These are phyloP conservation scores for Haemorhous mexicanus DNA, from an alignment of 2,113 vertebrate genomes.

Conservation along the genomic window DNA sequence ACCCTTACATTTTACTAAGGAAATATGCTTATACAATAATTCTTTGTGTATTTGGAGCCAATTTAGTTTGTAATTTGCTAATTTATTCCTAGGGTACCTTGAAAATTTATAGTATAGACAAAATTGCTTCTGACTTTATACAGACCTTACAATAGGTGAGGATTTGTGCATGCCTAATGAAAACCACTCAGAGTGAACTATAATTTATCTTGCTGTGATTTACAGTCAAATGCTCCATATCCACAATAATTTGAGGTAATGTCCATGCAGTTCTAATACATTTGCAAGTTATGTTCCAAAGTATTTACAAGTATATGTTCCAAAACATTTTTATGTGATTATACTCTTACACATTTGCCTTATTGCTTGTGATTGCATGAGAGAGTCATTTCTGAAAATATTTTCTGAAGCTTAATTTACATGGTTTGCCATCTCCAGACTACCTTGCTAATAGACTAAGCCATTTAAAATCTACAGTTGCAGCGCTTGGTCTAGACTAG, in stretches of 20 bases:
- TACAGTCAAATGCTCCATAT: background rate
- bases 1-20: background rate
- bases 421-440: background rate
- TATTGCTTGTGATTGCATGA: background rate
- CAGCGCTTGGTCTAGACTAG: background rate
- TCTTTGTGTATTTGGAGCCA: background rate
- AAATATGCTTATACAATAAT: background rate
- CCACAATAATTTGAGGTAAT: slow-evolving; percentile 4
- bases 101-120: background rate
- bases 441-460: background rate
- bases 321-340: background rate
- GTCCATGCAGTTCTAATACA: background rate
- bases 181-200: background rate
- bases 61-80: background rate
- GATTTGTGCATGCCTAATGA: background rate
- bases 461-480: background rate
- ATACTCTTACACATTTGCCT: background rate
- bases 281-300: background rate
- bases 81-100: background rate
- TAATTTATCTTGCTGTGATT: slow-evolving; percentile 25
- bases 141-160: background rate
- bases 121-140: background rate
- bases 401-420: background rate
- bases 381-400: background rate
- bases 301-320: no score